Evolutionary conservation across 2,113 vertebrate genomes (phyloP).

Genomic region (Calonectris borealis): DNA sequence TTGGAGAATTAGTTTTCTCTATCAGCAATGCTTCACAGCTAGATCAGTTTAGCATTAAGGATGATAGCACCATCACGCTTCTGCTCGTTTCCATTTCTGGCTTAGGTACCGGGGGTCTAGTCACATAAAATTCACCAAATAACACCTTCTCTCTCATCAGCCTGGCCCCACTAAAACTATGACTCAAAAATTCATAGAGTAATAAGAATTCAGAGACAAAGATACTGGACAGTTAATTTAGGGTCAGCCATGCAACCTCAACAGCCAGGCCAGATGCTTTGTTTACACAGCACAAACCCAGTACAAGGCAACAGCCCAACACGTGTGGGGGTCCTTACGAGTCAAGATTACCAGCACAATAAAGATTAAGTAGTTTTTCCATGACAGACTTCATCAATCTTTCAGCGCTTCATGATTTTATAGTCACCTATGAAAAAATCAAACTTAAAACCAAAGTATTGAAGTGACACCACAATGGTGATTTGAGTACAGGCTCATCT

Average conservation of each 20-base stretch:
- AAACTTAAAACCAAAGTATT: not conserved
- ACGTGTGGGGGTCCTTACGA: not conserved
- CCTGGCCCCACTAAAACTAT: not conserved
- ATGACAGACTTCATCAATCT: conserved; percentile 18
- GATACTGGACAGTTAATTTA: not conserved
- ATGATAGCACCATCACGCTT: not conserved
- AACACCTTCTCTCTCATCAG: not conserved
- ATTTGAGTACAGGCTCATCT: not conserved
- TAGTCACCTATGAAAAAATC: not conserved
- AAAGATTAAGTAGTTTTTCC: conserved; percentile 35
- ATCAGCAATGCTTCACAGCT: not conserved
- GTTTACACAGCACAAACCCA: not conserved
- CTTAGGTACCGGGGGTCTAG: not conserved
- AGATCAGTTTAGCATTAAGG: not conserved
- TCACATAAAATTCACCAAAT: not conserved
- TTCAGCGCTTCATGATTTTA: not conserved
- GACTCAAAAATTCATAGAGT: not conserved
- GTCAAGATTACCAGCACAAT: not conserved
- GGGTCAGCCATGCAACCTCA: not conserved
- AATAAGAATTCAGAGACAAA: not conserved
- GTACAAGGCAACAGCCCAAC: not conserved
- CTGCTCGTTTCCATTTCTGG: not conserved
- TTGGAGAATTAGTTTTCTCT: not conserved
- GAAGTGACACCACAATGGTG: not conserved
- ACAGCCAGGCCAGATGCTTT: not conserved